Percentiles rank a stretch among this genome's conserved stretches.
Conservation (phyloP, 2,888 invertebrate genomes). For the Idaea dimidiata region DNA sequence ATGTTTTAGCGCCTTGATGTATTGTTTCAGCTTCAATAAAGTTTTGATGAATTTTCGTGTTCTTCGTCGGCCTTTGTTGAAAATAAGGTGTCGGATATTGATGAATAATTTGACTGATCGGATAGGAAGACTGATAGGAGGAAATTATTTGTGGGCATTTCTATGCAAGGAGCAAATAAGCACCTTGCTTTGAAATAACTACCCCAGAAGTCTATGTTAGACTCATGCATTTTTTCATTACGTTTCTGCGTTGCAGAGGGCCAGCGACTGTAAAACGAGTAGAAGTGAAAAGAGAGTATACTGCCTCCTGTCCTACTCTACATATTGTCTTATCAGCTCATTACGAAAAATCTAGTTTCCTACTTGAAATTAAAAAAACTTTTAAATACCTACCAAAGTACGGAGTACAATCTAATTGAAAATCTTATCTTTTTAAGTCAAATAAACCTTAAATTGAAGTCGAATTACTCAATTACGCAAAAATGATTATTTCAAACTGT, state of each 20-base stretch:
- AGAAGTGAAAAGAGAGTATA: too few relatives aligned
- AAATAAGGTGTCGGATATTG: constrained; percentile 70
- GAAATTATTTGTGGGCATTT: constrained; percentile 52
- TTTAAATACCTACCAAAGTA: too few relatives aligned
- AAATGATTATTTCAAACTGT: background rate
- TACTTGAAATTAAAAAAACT: background rate
- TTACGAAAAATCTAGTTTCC: too few relatives aligned
- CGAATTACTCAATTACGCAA: background rate
- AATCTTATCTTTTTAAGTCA: background rate
- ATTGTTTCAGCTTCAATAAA: constrained; percentile 79
- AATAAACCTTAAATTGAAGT: background rate
- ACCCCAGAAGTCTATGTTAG: too few relatives aligned
- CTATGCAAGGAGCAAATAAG: background rate
- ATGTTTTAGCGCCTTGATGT: constrained; percentile 79
- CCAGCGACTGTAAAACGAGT: too few relatives aligned
- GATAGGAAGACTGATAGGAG: constrained; percentile 29
- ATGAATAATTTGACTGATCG: constrained; percentile 71
- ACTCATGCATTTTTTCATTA: too few relatives aligned
- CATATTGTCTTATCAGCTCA: too few relatives aligned
- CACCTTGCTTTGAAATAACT: too few relatives aligned
- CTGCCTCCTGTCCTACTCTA: too few relatives aligned
- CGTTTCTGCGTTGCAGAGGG: too few relatives aligned
- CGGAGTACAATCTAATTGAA: background rate
- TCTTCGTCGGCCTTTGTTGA: constrained; percentile 66
- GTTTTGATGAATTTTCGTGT: constrained; percentile 79